A percentile compares a stretch with the other conserved stretches of the same genome.
phyloP scores from a whole-genome alignment of 2,113 vertebrate species.

The Megaceryle maxima region DNA sequence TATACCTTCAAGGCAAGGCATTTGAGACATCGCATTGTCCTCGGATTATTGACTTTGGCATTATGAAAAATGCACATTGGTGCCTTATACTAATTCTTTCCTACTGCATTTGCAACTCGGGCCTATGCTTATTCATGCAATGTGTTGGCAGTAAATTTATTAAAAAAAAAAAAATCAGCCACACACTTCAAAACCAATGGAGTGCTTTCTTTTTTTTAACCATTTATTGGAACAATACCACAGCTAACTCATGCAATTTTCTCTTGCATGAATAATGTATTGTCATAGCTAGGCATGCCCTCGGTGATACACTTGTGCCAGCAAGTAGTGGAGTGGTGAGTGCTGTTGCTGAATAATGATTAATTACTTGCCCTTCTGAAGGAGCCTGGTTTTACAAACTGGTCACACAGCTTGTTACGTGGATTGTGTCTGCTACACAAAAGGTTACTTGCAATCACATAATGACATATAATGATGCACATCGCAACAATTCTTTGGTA shows the following conservation, averaged over 20 bases:
- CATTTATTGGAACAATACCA: neutral
- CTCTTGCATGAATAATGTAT: slow-evolving; percentile 59
- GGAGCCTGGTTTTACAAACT: slow-evolving; percentile 60
- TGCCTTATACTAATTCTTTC: slow-evolving; percentile 21
- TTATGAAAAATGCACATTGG: slow-evolving; percentile 27
- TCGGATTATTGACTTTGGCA: slow-evolving; percentile 15
- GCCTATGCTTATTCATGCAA: neutral
- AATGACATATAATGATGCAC: slow-evolving; percentile 68
- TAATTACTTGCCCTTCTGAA: slow-evolving; percentile 59
- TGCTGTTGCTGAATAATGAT: slow-evolving; percentile 58
- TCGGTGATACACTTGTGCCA: slow-evolving; percentile 47
- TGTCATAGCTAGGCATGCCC: slow-evolving; percentile 36
- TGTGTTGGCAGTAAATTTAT: neutral
- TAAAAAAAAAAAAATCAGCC: neutral
- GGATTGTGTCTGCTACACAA: slow-evolving; percentile 55
- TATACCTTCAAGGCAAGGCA: slow-evolving; percentile 33
- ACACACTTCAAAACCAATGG: neutral
- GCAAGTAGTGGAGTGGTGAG: slow-evolving; percentile 38
- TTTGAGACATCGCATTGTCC: neutral
- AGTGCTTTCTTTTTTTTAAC: slow-evolving; percentile 26
- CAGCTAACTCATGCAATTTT: slow-evolving; percentile 4
- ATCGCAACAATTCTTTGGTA: slow-evolving; percentile 53
- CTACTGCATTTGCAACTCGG: neutral
- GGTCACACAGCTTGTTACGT: slow-evolving; percentile 55
- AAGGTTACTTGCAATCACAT: slow-evolving; percentile 64